These are phyloP conservation scores for Euwallacea fornicatus DNA, from an alignment of 1,140 invertebrate species.

Conservation along the genomic window DNA sequence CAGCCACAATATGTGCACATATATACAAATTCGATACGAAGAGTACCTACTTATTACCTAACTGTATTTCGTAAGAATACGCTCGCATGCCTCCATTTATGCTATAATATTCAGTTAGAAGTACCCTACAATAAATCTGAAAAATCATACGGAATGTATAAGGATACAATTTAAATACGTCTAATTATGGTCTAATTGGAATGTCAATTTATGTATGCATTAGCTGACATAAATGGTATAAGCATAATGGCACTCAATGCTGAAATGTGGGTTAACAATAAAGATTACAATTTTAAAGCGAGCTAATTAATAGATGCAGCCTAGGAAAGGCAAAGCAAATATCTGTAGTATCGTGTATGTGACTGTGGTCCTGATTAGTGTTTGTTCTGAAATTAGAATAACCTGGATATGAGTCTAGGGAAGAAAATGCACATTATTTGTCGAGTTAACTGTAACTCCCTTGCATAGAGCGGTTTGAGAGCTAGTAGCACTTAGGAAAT, in stretches of 20 bases:
- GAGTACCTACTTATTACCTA: conserved; percentile 14
- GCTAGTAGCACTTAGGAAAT: no score
- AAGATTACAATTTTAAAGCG: neutral
- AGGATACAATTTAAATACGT: neutral
- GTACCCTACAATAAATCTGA: conserved; percentile 8
- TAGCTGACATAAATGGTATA: neutral
- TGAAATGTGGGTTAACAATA: conserved; percentile 3
- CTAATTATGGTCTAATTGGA: conserved; percentile 4
- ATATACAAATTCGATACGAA: conserved; percentile 2
- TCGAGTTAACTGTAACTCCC: no score
- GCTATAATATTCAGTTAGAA: conserved; percentile 6
- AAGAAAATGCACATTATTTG: no score
- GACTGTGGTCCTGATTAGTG: no score
- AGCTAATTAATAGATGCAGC: neutral
- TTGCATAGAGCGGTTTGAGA: no score
- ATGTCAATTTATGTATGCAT: conserved; percentile 7
- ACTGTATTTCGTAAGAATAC: conserved; percentile 12
- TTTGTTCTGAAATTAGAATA: no score
- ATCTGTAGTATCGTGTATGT: no score
- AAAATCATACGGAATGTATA: conserved; percentile 3
- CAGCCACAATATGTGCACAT: neutral
- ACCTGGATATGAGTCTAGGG: no score
- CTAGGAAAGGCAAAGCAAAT: neutral
- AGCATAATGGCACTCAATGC: neutral
- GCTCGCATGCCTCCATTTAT: conserved; percentile 4